Evolutionary conservation across 2,113 vertebrate genomes (phyloP).

Genomic region (Caloenas nicobarica): DNA sequence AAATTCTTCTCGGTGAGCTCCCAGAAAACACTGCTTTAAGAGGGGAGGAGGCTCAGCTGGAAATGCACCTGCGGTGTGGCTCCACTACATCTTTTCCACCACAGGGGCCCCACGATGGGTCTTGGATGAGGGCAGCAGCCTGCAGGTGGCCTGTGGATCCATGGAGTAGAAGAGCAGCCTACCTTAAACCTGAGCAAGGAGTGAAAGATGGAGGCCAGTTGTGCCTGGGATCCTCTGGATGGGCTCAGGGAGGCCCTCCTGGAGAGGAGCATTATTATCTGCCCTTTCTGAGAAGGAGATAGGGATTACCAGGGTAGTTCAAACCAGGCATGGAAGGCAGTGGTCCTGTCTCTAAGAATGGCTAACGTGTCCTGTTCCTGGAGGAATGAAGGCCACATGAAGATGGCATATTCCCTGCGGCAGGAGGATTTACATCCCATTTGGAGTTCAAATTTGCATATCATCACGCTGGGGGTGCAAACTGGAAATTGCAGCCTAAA

Average conservation of each 20-base stretch:
- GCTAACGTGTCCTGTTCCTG: background rate
- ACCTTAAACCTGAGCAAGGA: background rate
- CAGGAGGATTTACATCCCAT: background rate
- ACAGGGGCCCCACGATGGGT: accelerated
- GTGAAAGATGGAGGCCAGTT: background rate
- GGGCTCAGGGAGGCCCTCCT: background rate
- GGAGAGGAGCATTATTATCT: background rate
- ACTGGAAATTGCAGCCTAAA: background rate
- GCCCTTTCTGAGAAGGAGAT: background rate
- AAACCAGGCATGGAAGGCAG: background rate
- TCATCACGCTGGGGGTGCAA: background rate
- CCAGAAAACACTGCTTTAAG: background rate
- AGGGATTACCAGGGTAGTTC: background rate
- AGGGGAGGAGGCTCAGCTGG: background rate
- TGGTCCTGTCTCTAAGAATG: background rate
- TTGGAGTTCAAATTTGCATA: background rate
- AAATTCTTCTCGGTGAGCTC: background rate
- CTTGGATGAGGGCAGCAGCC: background rate
- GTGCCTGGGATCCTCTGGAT: background rate
- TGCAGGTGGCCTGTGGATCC: background rate
- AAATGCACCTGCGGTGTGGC: background rate
- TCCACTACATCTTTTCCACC: background rate
- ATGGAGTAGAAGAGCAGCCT: background rate
- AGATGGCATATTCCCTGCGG: background rate
- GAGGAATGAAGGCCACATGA: accelerated